Evolutionary conservation across 2,797 vertebrate genomes (phyloP), one percentile per base, ranked within the genome.

Genomic region (Macropus fuliginosus): DNA sequence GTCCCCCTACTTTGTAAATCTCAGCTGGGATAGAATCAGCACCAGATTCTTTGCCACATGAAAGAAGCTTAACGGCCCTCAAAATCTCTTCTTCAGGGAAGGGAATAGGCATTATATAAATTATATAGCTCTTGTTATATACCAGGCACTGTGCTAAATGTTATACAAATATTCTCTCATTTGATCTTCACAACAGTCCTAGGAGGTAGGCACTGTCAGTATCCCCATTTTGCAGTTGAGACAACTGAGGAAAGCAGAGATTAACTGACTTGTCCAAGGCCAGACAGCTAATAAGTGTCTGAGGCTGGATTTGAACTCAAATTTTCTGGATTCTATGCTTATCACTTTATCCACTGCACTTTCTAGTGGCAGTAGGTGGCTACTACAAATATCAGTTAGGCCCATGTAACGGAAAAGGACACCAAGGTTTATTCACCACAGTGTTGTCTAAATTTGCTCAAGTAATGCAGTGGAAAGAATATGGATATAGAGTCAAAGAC

Each of bases 161-260:
- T 0, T 81, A 11, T 27, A 11, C 40, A 81, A 24, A 81, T 81
- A 46, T 46, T 46, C n/a, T 81, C 18, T 24, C n/a, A 24, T 46
- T 46, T 81, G 66, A 74, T 74, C n/a, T 40, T 46, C 21, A 24
- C n/a, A 46, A 4, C n/a, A 46, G 10, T 9, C 18, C 2, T 81
- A 81, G 74, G n/a, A 46, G 21, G 21, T 81, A 46, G 40, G 40
- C 9, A 24, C 21, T 46, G 18, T 74, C 46, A 24, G 18, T 81
- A 46, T 12, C 4, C 11, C 40, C 74, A 93, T 54, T 16, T 0
- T 21, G 74, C 54, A 54, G 0, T 54, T 0, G n/a, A 92, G 66
- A 52, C 59, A 95, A 21, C 50, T n/a, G 93, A 94, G 55, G 54
- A 56, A 91, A n/a, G 66, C 5, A 91, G 56, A 95, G 66, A 21